These are phyloP conservation scores for Cyclura pinguis DNA, from an alignment of 2,797 vertebrate species.

Conservation along the genomic window DNA sequence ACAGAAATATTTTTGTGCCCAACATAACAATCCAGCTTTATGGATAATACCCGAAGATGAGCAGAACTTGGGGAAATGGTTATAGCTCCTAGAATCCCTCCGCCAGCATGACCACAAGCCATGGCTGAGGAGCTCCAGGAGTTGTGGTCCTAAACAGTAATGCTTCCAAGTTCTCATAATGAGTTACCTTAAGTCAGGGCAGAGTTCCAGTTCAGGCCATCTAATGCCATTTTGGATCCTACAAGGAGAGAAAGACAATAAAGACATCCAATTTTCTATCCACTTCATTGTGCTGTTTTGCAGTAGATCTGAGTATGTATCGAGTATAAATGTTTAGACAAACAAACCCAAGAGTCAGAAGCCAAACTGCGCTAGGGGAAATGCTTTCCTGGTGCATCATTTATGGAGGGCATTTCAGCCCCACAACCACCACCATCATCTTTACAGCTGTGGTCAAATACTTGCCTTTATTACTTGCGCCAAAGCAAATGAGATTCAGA, in stretches of 20 bases:
- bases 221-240: too few species aligned
- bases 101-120: too few species aligned
- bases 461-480: background rate
- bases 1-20: too few species aligned
- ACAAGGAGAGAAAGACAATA: too few species aligned
- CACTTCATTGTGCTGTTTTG: background rate
- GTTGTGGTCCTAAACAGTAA: too few species aligned
- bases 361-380: background rate
- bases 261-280: background rate
- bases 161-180: background rate
- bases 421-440: too few species aligned
- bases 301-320: background rate
- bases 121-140: too few species aligned
- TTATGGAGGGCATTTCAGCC: background rate
- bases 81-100: too few species aligned
- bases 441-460: background rate
- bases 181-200: background rate
- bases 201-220: too few species aligned
- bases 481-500: background rate
- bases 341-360: constrained; percentile 1
- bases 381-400: constrained; percentile 21
- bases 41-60: background rate
- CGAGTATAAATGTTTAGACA: background rate
- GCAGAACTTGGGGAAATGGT: too few species aligned
- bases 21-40: background rate